phyloP scores from a whole-genome alignment of 2,797 vertebrate genomes.

The Carduelis carduelis region DNA sequence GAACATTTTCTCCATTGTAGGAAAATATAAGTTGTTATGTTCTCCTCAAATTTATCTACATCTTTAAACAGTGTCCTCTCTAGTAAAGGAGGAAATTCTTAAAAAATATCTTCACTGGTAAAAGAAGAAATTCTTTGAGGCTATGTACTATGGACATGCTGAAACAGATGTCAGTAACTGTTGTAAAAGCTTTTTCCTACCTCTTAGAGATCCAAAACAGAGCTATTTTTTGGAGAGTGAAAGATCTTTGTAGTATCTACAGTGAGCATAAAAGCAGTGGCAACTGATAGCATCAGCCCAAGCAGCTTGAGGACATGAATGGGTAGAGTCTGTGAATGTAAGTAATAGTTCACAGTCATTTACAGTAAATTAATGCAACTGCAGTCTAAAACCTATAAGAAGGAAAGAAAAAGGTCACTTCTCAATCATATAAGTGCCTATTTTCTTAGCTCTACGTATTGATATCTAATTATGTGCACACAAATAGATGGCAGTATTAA shows the following conservation, averaged over 20 bases:
- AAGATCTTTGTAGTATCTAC: not conserved
- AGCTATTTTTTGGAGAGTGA: not conserved
- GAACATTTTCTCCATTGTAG: not conserved
- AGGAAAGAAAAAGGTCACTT: not conserved
- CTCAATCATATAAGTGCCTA: not conserved
- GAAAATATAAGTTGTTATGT: not conserved
- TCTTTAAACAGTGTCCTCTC: not conserved
- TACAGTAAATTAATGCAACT: not conserved
- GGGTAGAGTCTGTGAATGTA: not conserved
- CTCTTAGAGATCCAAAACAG: not conserved
- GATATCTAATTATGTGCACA: not conserved
- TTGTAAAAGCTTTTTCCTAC: not conserved
- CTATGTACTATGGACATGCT: not conserved
- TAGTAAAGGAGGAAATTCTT: not conserved
- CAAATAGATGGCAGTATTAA: not conserved
- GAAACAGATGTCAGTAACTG: not conserved
- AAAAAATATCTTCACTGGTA: not conserved
- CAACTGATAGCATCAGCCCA: not conserved
- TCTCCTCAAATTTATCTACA: not conserved
- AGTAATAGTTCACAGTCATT: not conserved
- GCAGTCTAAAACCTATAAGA: not conserved
- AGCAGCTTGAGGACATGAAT: not conserved
- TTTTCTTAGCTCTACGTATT: not conserved
- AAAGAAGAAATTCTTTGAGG: not conserved
- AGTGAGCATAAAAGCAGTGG: not conserved